A percentile compares a stretch with the other conserved stretches of the same genome.
Conservation (phyloP, 2,888 invertebrate species). For the Noctua fimbriata region DNA sequence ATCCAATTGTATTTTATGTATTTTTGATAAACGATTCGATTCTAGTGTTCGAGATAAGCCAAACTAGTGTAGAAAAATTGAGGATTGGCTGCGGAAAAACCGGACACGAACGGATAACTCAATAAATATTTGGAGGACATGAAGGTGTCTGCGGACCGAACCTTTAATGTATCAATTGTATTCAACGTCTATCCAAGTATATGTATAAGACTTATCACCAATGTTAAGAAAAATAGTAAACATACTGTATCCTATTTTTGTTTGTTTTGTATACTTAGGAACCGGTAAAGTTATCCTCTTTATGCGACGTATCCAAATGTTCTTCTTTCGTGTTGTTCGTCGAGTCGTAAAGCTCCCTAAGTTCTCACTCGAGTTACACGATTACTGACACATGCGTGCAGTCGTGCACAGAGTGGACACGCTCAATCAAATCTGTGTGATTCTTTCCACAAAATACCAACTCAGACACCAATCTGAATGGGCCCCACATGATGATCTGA, state of each 20-base stretch:
- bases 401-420: background rate
- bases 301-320: background rate
- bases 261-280: background rate
- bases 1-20: conserved; percentile 6
- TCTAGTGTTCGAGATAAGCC: background rate
- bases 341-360: background rate
- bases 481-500: background rate
- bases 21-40: background rate
- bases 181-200: background rate
- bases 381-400: background rate
- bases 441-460: background rate
- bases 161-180: background rate
- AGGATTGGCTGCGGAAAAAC: background rate
- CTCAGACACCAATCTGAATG: background rate
- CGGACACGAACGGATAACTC: background rate
- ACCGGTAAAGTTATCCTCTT: background rate
- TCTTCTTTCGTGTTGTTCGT: background rate
- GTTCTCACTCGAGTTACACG: background rate
- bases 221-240: background rate
- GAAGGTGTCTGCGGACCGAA: background rate
- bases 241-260: background rate
- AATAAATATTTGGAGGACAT: background rate
- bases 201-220: background rate
- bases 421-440: background rate
- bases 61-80: background rate